Percentiles rank a stretch among this genome's conserved stretches.
These are phyloP conservation scores for Scolopax rusticola DNA, from an alignment of 2,797 vertebrate species.

Conservation along the genomic window DNA sequence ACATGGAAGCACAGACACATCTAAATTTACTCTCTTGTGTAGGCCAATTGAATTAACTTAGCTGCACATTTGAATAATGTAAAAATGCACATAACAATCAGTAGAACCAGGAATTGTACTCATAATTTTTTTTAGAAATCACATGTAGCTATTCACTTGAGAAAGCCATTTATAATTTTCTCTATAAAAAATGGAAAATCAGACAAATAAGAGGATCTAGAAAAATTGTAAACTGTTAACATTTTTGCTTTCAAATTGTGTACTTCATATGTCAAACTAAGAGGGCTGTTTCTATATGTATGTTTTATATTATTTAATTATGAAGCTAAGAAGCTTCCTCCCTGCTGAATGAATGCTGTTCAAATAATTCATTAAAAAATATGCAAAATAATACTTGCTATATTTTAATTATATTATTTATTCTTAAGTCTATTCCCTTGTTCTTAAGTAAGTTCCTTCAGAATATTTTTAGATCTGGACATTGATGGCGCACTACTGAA, in stretches of 20 bases:
- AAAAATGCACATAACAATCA: conserved; percentile 20
- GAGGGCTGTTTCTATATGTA: not conserved
- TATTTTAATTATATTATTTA: not conserved
- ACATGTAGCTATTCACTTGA: not conserved
- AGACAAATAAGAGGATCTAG: not conserved
- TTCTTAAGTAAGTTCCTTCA: not conserved
- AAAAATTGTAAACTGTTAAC: not conserved
- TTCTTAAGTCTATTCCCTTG: not conserved
- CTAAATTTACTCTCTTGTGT: conserved; percentile 23
- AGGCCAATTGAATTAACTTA: conserved; percentile 28
- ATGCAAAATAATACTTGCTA: not conserved
- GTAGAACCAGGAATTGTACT: not conserved
- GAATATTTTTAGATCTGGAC: not conserved
- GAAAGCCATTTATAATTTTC: not conserved
- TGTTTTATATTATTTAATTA: not conserved
- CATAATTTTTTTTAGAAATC: not conserved
- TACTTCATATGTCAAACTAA: not conserved
- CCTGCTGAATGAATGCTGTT: not conserved
- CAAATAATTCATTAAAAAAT: not conserved
- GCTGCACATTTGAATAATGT: conserved; percentile 8
- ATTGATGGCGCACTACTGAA: not conserved
- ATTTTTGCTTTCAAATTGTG: not conserved
- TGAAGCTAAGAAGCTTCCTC: not conserved
- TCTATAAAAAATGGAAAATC: not conserved
- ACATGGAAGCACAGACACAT: not conserved